A percentile compares a stretch with the other conserved stretches of the same genome.
These are phyloP conservation scores for Aurelia aurita DNA, from an alignment of 30 jellyfish, hydroid and myxozoan species.

Conservation along the genomic window DNA sequence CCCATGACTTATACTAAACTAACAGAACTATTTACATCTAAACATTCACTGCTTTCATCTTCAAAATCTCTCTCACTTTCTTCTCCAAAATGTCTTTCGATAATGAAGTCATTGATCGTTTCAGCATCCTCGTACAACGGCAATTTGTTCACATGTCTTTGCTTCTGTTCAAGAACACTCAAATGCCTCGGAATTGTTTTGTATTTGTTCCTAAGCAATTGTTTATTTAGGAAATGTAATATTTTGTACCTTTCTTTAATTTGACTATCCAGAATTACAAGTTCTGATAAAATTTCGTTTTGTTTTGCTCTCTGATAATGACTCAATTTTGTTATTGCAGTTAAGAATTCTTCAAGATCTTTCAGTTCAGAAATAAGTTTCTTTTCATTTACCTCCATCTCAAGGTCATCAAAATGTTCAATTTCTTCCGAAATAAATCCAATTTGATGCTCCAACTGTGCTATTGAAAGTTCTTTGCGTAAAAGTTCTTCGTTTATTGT, in stretches of 20 bases:
- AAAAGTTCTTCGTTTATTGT: constrained; percentile 25
- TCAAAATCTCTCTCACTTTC: not conserved
- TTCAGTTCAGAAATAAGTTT: constrained; percentile 39
- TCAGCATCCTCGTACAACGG: not conserved
- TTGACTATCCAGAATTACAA: constrained; percentile 3
- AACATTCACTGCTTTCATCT: too few species aligned
- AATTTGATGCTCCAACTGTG: constrained; percentile 51
- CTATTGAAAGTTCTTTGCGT: constrained; percentile 38
- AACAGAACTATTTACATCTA: too few species aligned
- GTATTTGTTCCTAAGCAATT: constrained; percentile 2
- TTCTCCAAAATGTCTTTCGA: not conserved
- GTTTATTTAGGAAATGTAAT: constrained; percentile 31
- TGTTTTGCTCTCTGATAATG: constrained; percentile 57
- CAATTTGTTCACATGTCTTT: not conserved
- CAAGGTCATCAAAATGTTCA: constrained; percentile 31
- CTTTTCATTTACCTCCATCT: constrained; percentile 34
- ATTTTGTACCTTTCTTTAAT: constrained; percentile 9
- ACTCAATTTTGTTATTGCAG: constrained; percentile 41
- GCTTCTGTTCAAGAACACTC: constrained; percentile 19
- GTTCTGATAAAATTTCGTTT: constrained; percentile 15
- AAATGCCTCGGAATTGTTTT: constrained; percentile 57
- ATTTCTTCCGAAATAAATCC: constrained; percentile 38
- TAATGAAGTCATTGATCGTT: too few species aligned
- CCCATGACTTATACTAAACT: too few species aligned
- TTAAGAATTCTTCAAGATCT: constrained; percentile 48